phyloP scores from a whole-genome alignment of 2,888 invertebrate species.

The Micropterix aruncella region DNA sequence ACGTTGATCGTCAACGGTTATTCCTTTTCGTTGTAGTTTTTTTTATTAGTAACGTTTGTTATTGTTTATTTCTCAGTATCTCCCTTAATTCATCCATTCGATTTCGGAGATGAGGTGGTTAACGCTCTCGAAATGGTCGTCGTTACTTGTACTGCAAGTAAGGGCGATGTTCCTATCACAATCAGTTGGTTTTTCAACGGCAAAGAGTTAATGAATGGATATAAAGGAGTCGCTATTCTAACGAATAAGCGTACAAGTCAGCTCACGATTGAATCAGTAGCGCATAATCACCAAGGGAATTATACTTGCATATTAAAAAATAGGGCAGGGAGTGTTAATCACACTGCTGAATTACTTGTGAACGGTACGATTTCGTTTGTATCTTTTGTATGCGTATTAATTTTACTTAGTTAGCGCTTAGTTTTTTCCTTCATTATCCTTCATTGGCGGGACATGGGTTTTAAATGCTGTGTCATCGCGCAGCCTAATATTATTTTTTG shows the following conservation, averaged over 20 bases:
- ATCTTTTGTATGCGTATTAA: too few relatives aligned
- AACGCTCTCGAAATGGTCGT: conserved; percentile 56
- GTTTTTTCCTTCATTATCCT: too few relatives aligned
- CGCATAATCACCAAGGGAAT: conserved; percentile 44
- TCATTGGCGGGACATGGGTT: too few relatives aligned
- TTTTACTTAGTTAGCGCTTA: too few relatives aligned
- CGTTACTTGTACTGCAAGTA: conserved; percentile 54
- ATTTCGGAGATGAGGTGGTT: conserved; percentile 52
- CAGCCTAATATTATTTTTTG: too few relatives aligned
- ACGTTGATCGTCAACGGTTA: conserved; percentile 53
- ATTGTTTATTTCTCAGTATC: conserved; percentile 33
- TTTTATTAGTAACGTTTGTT: conserved; percentile 5
- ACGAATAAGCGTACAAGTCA: conserved; percentile 44
- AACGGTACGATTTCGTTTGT: conserved; percentile 29
- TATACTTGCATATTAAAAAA: conserved; percentile 49
- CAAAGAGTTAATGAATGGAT: conserved; percentile 26
- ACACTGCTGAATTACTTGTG: conserved; percentile 40
- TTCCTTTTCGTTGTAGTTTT: conserved; percentile 14
- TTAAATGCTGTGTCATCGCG: too few relatives aligned
- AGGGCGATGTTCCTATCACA: conserved; percentile 64
- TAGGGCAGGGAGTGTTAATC: conserved; percentile 38
- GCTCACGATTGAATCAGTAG: conserved; percentile 45
- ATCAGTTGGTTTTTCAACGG: conserved; percentile 56
- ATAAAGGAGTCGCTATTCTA: conserved; percentile 37
- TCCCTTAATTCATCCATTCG: conserved; percentile 58